Base-by-base conservation (phyloP, 2,888 invertebrate genomes). In the Caenorhabditis imperialis region DNA sequence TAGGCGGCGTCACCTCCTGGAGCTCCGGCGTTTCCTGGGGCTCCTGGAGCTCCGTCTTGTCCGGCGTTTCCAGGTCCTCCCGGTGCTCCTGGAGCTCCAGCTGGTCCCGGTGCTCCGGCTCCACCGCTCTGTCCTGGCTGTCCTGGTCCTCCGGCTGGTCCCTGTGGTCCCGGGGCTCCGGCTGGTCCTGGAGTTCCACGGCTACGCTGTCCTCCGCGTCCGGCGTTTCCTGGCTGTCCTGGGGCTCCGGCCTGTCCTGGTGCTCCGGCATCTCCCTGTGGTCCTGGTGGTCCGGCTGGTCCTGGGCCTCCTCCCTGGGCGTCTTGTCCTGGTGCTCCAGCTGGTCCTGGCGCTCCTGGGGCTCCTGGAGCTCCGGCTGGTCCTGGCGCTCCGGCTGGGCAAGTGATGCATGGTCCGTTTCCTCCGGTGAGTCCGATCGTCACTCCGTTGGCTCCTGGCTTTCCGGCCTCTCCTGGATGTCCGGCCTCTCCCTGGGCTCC, bases 391-490 rank as follows among this genome's bases (percentile, higher is more conserved):
- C 76, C 76, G 16, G 67, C 62, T 57, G 71, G 72, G 53, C 76
- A 71, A 23, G 48, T 48, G 45, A 71, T 69, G 42, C 76, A 71
- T 44, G 74, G 55, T 51, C 62, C 55, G 20, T 61, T 44, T 45
- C 54, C 71, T 20, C 75, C 71, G 16, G 81, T 44, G 22, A 55
- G 78, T 75, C 85, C 85, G 42, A 72, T 53, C 35, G 71, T 51
- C 7, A 65, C 65, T 61, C 74, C 74, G 25, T 55, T 42, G 55
- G 77, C 82, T 45, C 81, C 76, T 27, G 84, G 67, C 37, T 74
- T 79, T 72, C 85, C 85, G n/a, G 69, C 40, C 50, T 62, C 38
- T 62, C 77, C 77, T 23, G 71, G 40, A 10, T 60, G 60, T 60
- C 75, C 67, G 20, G 54, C 60, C 10, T 74, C 76, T 60, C 76